Percentiles rank a stretch among this genome's conserved stretches.
Evolutionary conservation across 2,113 vertebrate species (phyloP).

Genomic region (Chloroceryle aenea): DNA sequence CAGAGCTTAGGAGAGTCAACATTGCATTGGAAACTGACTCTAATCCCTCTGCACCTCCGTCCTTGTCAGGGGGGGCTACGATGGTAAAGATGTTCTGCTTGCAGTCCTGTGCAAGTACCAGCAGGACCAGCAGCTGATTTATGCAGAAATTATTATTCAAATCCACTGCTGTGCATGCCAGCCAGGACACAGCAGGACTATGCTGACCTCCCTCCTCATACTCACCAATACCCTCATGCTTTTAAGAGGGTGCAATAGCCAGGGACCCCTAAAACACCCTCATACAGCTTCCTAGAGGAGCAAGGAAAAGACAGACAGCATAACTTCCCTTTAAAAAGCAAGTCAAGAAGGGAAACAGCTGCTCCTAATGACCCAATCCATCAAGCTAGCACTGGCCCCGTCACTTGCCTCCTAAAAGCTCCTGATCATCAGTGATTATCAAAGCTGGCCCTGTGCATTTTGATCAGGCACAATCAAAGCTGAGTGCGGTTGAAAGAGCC

Average conservation of each 20-base stretch:
- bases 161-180: neutral
- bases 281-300: neutral
- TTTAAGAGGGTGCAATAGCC: neutral
- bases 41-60: neutral
- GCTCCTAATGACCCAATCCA: conserved; percentile 43
- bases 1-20: fast-evolving
- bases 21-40: neutral
- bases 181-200: neutral
- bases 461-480: conserved; percentile 63
- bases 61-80: fast-evolving
- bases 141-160: neutral
- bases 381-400: neutral
- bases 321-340: neutral
- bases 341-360: conserved; percentile 31
- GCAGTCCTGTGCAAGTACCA: fast-evolving
- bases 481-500: conserved; percentile 43
- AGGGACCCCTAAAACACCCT: neutral
- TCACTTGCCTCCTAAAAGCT: conserved; percentile 61
- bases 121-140: neutral
- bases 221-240: neutral
- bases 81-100: neutral
- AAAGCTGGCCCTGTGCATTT: conserved; percentile 41
- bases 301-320: neutral
- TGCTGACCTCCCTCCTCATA: neutral
- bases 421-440: conserved; percentile 60